These are phyloP conservation scores for Rhagium mordax DNA, from an alignment of 2,888 invertebrate genomes.

Conservation along the genomic window DNA sequence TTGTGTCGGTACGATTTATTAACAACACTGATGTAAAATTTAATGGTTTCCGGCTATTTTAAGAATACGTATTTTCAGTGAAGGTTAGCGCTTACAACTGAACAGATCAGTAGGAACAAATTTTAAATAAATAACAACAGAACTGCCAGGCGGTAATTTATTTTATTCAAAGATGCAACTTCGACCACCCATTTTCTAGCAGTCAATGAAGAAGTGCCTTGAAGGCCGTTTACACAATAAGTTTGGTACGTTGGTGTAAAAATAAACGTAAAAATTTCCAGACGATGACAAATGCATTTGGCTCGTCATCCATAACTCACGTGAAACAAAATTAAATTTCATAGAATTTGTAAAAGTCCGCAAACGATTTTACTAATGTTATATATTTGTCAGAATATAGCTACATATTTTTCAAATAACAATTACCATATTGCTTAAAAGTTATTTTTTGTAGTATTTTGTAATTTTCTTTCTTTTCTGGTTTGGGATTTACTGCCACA, in stretches of 20 bases:
- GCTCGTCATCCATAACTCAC: background rate
- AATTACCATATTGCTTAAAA: too few species aligned
- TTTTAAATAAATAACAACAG: conserved; percentile 26
- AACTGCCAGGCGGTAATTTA: background rate
- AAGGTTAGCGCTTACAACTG: conserved; percentile 20
- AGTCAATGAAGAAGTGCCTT: background rate
- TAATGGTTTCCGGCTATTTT: conserved; percentile 26
- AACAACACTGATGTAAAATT: background rate
- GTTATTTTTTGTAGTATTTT: too few species aligned
- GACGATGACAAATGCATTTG: conserved; percentile 17
- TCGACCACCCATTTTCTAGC: background rate
- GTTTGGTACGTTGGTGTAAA: background rate
- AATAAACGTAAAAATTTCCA: conserved; percentile 20
- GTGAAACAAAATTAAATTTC: background rate
- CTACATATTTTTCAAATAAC: too few species aligned
- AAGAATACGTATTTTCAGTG: conserved; percentile 15
- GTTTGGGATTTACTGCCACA: too few species aligned
- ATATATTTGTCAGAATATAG: too few species aligned
- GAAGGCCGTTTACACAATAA: background rate
- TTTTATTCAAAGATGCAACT: background rate
- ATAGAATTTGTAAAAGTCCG: background rate
- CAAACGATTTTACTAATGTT: too few species aligned
- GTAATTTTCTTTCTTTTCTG: too few species aligned
- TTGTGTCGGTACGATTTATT: background rate
- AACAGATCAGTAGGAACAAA: conserved; percentile 16